These are phyloP conservation scores for Sphinx pinastri DNA, from an alignment of 2,888 invertebrate species.

Conservation along the genomic window DNA sequence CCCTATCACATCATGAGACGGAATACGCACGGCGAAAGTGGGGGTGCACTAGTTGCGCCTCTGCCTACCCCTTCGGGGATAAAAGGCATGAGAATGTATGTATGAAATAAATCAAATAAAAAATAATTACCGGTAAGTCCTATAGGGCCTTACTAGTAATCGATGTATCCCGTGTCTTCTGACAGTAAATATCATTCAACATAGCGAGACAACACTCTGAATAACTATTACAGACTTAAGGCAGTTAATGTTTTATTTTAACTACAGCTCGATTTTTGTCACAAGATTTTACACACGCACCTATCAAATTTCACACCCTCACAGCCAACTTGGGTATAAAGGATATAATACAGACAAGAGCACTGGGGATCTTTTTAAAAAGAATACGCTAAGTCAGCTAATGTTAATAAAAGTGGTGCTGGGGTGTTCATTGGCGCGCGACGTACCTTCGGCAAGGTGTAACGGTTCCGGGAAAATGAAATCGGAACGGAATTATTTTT, in stretches of 20 bases:
- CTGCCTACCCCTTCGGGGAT: too few relatives aligned
- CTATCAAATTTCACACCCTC: neutral
- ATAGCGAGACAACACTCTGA: too few relatives aligned
- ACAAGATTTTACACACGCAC: neutral
- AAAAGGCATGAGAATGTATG: too few relatives aligned
- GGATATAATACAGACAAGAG: constrained; percentile 12
- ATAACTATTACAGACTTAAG: neutral
- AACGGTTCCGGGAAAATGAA: constrained; percentile 25
- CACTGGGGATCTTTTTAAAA: constrained; percentile 23
- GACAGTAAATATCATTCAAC: too few relatives aligned
- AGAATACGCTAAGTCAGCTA: constrained; percentile 70
- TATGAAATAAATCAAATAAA: too few relatives aligned
- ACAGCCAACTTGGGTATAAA: neutral
- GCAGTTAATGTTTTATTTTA: too few relatives aligned
- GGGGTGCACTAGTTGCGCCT: too few relatives aligned
- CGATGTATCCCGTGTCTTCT: too few relatives aligned
- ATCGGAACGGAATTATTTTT: constrained; percentile 19
- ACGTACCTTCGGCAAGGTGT: constrained; percentile 43
- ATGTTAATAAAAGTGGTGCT: constrained; percentile 65
- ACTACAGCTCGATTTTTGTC: neutral
- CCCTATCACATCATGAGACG: too few relatives aligned
- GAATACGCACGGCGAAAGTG: too few relatives aligned
- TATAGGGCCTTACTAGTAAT: too few relatives aligned
- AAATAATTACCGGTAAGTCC: too few relatives aligned
- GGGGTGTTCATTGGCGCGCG: constrained; percentile 60